Conservation (phyloP, 1,140 invertebrate species). For the Zaprionus kolodkinae region DNA sequence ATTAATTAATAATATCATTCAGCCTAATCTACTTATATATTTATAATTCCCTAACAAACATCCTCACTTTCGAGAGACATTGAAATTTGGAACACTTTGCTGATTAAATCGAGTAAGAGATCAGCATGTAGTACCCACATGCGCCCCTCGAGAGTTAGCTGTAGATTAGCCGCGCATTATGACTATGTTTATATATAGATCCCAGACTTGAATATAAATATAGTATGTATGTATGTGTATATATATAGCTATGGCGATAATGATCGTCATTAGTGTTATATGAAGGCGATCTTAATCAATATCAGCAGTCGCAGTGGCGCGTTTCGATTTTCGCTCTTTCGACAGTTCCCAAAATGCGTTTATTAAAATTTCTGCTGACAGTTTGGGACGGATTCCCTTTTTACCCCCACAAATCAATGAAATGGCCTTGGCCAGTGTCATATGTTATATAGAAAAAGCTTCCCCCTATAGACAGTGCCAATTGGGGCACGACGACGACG, state of each 20-base stretch:
- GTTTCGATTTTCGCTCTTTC: slow-evolving; percentile 39
- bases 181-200: slow-evolving; percentile 20
- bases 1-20: neutral
- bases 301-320: slow-evolving; percentile 45
- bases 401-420: slow-evolving; percentile 1
- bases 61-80: neutral
- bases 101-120: slow-evolving; percentile 45
- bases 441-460: slow-evolving; percentile 53
- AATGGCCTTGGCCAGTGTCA: slow-evolving; percentile 75
- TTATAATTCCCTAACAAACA: neutral
- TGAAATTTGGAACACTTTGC: slow-evolving; percentile 28
- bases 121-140: slow-evolving; percentile 15
- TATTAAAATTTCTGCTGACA: slow-evolving; percentile 67
- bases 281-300: slow-evolving; percentile 66
- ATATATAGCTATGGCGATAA: slow-evolving; percentile 51
- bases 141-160: slow-evolving; percentile 25
- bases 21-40: neutral
- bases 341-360: slow-evolving; percentile 68
- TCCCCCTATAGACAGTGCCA: slow-evolving; percentile 52
- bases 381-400: slow-evolving; percentile 30
- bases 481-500: slow-evolving; percentile 34
- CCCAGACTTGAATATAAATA: slow-evolving; percentile 17
- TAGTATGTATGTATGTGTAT: slow-evolving; percentile 27
- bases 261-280: slow-evolving; percentile 61
- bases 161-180: slow-evolving; percentile 48